Evolutionary conservation across 2,113 vertebrate genomes (phyloP), one percentile per base, ranked within the genome.

Genomic region (Rhizomys pruinosus): DNA sequence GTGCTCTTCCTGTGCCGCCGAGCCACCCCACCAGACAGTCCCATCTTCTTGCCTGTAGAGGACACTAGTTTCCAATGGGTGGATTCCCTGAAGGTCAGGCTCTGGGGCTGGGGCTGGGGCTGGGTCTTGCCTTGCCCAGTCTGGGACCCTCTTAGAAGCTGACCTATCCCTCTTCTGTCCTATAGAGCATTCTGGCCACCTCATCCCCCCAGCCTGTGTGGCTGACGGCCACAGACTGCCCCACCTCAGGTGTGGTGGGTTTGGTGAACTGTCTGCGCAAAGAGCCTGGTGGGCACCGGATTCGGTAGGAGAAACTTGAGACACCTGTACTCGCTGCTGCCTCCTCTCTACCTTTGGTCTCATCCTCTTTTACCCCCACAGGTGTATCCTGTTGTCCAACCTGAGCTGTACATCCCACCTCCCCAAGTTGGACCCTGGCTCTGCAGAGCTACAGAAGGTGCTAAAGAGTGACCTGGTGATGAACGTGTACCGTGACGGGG

Each of bases 261-360:
- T 98, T 99, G 99, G 99, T 99, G 93, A 99, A 99, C 97, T 99
- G 99, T 96, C 98, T 99, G 34, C 98, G 99, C 44, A 99, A 98
- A 92, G 99, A 99, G 95, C 98, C 99, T 0, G 98, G 98, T 0
- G 99, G 99, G 17, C 97, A 98, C 89, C 98, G 99, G n/a, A 98
- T 99, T 97, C 99, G 99, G 99, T 99, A 97, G 0, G 87, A 68
- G 90, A 86, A 7, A 37, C 64, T 52, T n/a, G 57, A 5, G 29
- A 9, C 1, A 8, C 44, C 68, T 2, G 0, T 3, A 3, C 44
- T 19, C 61, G 27, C 59, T 64, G 0, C 1, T 3, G 15, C n/a
- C 25, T 22, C 23, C 3, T 2, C 4, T 2, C 25, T 20, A 0
- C 11, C 2, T 3, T 2, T 10, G 1, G 1, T 1, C 4, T 13